Percentiles rank a stretch among this genome's conserved stretches.
Evolutionary conservation across 2,797 vertebrate species (phyloP).

Genomic region (Paedocypris micromegethes): DNA sequence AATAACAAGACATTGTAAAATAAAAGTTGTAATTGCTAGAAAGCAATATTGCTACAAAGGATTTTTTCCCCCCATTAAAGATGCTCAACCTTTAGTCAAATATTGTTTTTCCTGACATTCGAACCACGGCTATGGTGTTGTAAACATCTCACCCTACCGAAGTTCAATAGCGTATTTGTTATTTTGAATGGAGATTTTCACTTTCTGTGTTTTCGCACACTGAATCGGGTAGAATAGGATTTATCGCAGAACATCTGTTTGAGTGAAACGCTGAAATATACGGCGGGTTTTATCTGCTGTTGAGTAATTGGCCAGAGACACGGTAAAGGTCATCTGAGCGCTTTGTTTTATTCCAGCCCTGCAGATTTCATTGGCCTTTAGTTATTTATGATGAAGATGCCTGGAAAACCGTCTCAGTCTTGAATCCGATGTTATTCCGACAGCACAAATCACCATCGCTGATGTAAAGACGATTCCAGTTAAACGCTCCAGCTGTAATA

Average conservation of each 20-base stretch:
- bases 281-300: slow-evolving; percentile 22
- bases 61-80: no score
- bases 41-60: no score
- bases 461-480: neutral
- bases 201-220: no score
- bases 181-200: no score
- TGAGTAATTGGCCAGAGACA: slow-evolving; percentile 38
- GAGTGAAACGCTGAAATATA: slow-evolving; percentile 16
- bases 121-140: no score
- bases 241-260: slow-evolving; percentile 14
- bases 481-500: no score
- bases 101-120: no score
- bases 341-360: slow-evolving; percentile 7
- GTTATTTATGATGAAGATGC: slow-evolving; percentile 10
- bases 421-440: neutral
- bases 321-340: slow-evolving; percentile 33
- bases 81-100: no score
- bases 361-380: slow-evolving; percentile 1
- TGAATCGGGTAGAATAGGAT: neutral
- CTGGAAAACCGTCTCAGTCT: neutral
- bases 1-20: no score
- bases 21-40: no score
- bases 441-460: neutral
- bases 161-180: no score
- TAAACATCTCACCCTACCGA: no score